Evolutionary conservation across 1,140 invertebrate species (phyloP), one percentile per base, ranked within the genome.

Genomic region (Sinonovacula constricta): DNA sequence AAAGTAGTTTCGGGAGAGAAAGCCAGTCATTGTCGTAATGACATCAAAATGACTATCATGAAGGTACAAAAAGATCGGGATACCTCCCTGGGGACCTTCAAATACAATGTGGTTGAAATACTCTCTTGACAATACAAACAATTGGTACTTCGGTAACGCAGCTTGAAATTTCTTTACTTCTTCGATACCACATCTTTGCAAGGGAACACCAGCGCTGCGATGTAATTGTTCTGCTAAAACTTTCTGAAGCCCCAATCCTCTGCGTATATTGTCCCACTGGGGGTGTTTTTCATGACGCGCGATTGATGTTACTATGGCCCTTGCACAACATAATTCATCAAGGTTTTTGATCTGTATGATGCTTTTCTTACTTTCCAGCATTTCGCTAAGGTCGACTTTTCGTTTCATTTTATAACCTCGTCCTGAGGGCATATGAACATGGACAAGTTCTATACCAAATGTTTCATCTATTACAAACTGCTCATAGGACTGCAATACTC

Each of bases 401-500:
- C 31, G 60, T 24, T 63, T 63, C 60, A 63, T 63, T 63, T 22
- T 63, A 24, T 63, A 63, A 15, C 60, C 60, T 39, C 31, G 33
- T 4, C 33, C 60, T 12, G 33, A 36, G 3, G 34, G 18, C 18
- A 68, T 18, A 68, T 68, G 65, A 12, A 68, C 65, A n/a, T n/a
- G n/a, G n/a, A n/a, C n/a, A 2, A 68, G 22, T 28, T 68, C 39
- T 2, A 68, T 51, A 2, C 65, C 65, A 68, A 68, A 68, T 49
- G 65, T 53, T 28, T 68, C 65, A 26, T 68, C 49, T 5, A 68
- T 14, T 7, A 68, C 65, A 68, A 68, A 51, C 39, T 68, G 39
- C 53, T 68, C 65, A 30, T 39, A 65, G 3, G 34, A 65, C 22
- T 68, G 65, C 15, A 68, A 36, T 3, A 68, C 65, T 12, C 65